phyloP scores from a whole-genome alignment of 2,113 vertebrate genomes.

The Bungarus multicinctus region DNA sequence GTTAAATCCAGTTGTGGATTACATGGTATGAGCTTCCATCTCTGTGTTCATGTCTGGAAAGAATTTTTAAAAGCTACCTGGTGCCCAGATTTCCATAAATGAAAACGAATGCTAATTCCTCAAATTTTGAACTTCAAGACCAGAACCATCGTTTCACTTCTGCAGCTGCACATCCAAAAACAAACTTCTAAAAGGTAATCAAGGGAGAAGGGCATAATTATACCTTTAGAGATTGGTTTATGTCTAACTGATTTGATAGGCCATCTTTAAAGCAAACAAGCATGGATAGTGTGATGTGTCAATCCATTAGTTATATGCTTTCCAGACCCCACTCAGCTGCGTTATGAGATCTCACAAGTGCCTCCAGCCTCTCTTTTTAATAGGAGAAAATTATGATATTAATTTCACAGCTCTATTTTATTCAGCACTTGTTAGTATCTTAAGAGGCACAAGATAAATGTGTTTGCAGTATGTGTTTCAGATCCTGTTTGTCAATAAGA shows the following conservation, averaged over 20 bases:
- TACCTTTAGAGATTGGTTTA: background rate
- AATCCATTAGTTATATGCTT: background rate
- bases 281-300: background rate
- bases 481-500: background rate
- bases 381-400: background rate
- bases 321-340: background rate
- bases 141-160: background rate
- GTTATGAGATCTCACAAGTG: background rate
- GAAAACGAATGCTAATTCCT: background rate
- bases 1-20: background rate
- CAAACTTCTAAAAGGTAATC: background rate
- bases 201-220: background rate
- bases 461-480: background rate
- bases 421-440: background rate
- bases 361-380: background rate
- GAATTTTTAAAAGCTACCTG: background rate
- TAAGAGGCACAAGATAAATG: background rate
- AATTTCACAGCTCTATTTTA: background rate
- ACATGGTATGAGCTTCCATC: background rate
- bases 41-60: background rate
- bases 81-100: background rate
- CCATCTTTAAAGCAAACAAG: background rate
- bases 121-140: background rate
- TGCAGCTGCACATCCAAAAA: background rate
- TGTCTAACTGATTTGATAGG: background rate